Percentiles rank a stretch among this genome's conserved stretches.
Conservation (phyloP, 2,113 vertebrate species). For the Bubo blakistoni region DNA sequence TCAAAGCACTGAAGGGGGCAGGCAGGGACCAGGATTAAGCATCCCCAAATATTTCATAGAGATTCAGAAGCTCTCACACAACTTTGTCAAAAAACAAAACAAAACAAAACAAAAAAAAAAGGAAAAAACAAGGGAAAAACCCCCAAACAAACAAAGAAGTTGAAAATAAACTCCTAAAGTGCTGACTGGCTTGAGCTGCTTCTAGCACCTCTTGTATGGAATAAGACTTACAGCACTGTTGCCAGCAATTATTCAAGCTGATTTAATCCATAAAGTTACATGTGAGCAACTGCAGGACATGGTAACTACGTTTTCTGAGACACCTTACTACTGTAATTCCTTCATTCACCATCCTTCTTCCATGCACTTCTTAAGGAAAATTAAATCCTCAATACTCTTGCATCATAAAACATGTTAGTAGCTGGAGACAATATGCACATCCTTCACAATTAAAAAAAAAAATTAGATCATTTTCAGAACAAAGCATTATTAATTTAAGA, state of each 20-base stretch:
- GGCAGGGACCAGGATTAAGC: conserved; percentile 8
- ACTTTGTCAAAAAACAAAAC: conserved; percentile 46
- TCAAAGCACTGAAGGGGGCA: not conserved
- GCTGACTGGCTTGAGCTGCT: conserved; percentile 70
- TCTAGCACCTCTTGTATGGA: conserved; percentile 72
- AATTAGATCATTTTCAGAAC: conserved; percentile 55
- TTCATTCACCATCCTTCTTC: conserved; percentile 25
- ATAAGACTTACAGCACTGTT: conserved; percentile 59
- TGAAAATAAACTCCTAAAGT: conserved; percentile 69
- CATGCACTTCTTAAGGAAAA: conserved; percentile 27
- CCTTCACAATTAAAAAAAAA: conserved; percentile 42
- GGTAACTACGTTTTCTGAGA: conserved; percentile 25
- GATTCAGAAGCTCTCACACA: conserved; percentile 69
- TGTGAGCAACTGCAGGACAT: conserved; percentile 38
- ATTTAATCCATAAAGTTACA: conserved; percentile 48
- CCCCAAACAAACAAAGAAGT: not conserved
- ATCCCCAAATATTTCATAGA: conserved; percentile 55
- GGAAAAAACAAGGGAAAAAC: accelerated
- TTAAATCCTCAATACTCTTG: conserved; percentile 46
- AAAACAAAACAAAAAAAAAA: not conserved
- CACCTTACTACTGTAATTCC: conserved; percentile 33
- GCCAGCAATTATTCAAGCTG: conserved; percentile 59
- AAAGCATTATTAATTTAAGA: conserved; percentile 62
- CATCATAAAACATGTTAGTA: conserved; percentile 51
- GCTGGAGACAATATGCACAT: conserved; percentile 60